Conservation (phyloP, 2,797 vertebrate genomes). For the Scleropages formosus region DNA sequence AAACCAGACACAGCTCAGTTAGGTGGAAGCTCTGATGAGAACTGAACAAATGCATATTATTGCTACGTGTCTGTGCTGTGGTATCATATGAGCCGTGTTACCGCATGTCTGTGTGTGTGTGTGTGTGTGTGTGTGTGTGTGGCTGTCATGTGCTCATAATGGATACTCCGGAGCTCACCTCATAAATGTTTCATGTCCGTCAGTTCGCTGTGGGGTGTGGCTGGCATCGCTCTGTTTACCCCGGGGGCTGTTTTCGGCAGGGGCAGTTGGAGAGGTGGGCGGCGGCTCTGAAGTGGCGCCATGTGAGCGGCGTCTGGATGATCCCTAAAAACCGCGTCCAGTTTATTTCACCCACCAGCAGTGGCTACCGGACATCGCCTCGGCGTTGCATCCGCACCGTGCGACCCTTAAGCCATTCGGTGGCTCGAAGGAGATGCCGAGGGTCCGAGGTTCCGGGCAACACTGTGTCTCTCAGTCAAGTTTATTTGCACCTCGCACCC, state of each 20-base stretch:
- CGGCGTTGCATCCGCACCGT: too few species aligned
- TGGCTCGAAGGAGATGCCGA: neutral
- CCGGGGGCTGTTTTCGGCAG: neutral
- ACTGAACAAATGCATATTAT: too few species aligned
- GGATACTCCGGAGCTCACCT: neutral
- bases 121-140: slow-evolving; percentile 12
- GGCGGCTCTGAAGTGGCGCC: slow-evolving; percentile 6
- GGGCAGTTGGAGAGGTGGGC: neutral
- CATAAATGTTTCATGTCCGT: slow-evolving; percentile 21
- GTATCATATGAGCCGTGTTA: too few species aligned
- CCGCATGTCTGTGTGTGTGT: neutral
- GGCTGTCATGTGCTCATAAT: neutral
- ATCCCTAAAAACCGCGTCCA: neutral
- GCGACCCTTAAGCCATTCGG: too few species aligned
- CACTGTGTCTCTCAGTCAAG: too few species aligned
- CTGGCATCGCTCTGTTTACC: neutral
- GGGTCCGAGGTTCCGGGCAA: too few species aligned
- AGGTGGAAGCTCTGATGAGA: too few species aligned
- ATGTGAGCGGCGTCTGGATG: neutral
- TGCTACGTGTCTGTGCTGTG: too few species aligned
- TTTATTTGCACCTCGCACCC: too few species aligned
- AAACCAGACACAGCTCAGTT: too few species aligned
- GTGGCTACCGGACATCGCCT: neutral
- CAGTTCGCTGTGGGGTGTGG: neutral
- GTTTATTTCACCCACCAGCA: neutral